A percentile compares a stretch with the other conserved stretches of the same genome.
phyloP scores from a whole-genome alignment of 2,797 vertebrate species.

The Centropyge bicolor region DNA sequence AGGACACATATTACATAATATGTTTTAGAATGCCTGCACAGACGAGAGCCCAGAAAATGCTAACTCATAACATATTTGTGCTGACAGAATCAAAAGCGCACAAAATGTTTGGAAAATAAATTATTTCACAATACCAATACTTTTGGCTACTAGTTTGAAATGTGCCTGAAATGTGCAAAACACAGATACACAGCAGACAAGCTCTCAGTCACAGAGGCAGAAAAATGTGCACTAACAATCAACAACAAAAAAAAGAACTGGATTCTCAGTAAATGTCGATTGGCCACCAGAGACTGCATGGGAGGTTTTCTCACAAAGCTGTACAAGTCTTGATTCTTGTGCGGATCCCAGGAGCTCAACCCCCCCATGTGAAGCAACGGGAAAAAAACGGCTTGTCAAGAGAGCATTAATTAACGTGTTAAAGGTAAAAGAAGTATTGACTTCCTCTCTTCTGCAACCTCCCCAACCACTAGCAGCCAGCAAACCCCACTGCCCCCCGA shows the following conservation, averaged over 20 bases:
- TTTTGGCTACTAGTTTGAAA: constrained; percentile 70
- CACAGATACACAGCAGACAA: background rate
- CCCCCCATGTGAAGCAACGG: constrained; percentile 80
- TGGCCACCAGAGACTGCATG: constrained; percentile 78
- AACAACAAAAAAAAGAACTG: constrained; percentile 74
- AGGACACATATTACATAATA: too few species aligned
- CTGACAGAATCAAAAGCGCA: constrained; percentile 66
- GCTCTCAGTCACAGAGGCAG: constrained; percentile 68
- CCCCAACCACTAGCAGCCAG: constrained; percentile 72
- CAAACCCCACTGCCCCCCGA: constrained; percentile 77
- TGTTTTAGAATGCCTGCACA: background rate
- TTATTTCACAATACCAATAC: constrained; percentile 45
- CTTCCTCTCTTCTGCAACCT: constrained; percentile 87
- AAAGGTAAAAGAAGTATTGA: constrained; percentile 95
- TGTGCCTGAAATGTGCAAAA: constrained; percentile 6
- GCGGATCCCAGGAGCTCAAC: constrained; percentile 84
- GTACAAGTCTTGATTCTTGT: constrained; percentile 84
- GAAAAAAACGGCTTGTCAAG: constrained; percentile 82
- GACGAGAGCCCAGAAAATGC: constrained; percentile 29
- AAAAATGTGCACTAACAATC: constrained; percentile 77
- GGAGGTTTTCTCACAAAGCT: constrained; percentile 87
- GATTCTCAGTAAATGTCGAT: constrained; percentile 89
- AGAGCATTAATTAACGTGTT: constrained; percentile 97
- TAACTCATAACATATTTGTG: background rate
- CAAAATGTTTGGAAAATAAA: constrained; percentile 9